Evolutionary conservation across 2,888 invertebrate species (phyloP).

Genomic region (Xanthia icteritia): DNA sequence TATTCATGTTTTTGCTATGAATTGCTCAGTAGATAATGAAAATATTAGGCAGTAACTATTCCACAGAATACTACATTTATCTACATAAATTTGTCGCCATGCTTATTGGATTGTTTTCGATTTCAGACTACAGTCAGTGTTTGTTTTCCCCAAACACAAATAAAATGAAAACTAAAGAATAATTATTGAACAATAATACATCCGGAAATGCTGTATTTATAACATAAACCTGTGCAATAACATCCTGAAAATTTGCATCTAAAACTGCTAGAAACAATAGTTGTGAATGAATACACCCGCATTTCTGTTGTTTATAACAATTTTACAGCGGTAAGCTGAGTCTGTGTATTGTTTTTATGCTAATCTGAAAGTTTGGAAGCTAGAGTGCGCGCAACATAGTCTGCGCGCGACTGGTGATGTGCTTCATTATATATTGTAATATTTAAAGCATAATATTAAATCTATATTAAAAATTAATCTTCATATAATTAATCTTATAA

Average conservation of each 20-base stretch:
- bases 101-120: not conserved
- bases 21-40: no score
- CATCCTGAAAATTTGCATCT: constrained; percentile 11
- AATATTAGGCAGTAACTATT: not conserved
- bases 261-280: constrained; percentile 30
- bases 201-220: not conserved
- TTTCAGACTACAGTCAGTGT: not conserved
- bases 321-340: not conserved
- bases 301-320: constrained; percentile 34
- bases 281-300: constrained; percentile 8
- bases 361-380: constrained; percentile 32
- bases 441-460: no score
- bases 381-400: no score
- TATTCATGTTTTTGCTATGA: no score
- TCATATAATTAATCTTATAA: no score
- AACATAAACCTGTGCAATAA: not conserved
- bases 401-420: no score
- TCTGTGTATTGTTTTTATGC: constrained; percentile 30
- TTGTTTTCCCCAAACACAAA: not conserved
- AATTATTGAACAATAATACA: not conserved
- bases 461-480: no score
- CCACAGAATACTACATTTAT: not conserved
- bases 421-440: no score
- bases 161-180: not conserved
- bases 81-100: not conserved